These are phyloP conservation scores for Lacerta agilis DNA, from an alignment of 2,797 vertebrate genomes.

Conservation along the genomic window DNA sequence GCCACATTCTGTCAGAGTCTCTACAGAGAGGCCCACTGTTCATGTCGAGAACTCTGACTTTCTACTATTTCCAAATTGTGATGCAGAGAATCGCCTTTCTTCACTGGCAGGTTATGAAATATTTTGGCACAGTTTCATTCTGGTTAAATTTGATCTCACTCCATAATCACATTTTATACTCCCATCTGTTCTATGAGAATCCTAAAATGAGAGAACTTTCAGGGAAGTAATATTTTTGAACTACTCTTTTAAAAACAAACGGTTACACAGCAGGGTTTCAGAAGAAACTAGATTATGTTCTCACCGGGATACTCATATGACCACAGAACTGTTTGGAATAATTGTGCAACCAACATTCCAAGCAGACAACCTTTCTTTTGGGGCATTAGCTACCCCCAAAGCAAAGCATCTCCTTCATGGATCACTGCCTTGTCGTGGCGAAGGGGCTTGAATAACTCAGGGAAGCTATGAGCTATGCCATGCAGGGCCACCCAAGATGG, in stretches of 20 bases:
- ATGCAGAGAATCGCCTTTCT: neutral
- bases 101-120: neutral
- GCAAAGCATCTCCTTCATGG: neutral
- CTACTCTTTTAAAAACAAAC: neutral
- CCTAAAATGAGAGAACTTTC: slow-evolving; percentile 17
- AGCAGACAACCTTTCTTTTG: neutral
- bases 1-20: neutral
- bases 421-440: too few species aligned
- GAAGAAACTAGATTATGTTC: neutral
- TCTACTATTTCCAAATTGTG: neutral
- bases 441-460: too few species aligned
- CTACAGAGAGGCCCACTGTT: neutral
- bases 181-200: slow-evolving; percentile 25
- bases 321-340: neutral
- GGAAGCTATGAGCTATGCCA: too few species aligned
- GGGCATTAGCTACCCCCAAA: neutral
- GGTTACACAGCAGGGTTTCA: neutral
- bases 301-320: neutral
- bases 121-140: slow-evolving; percentile 5
- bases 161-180: slow-evolving; percentile 10
- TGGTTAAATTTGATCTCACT: slow-evolving; percentile 14
- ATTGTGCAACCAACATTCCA: neutral
- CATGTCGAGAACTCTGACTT: neutral
- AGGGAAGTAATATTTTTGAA: neutral
- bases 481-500: too few species aligned